Conservation (phyloP, 2,113 vertebrate species). For the Hippocampus barbouri region DNA sequence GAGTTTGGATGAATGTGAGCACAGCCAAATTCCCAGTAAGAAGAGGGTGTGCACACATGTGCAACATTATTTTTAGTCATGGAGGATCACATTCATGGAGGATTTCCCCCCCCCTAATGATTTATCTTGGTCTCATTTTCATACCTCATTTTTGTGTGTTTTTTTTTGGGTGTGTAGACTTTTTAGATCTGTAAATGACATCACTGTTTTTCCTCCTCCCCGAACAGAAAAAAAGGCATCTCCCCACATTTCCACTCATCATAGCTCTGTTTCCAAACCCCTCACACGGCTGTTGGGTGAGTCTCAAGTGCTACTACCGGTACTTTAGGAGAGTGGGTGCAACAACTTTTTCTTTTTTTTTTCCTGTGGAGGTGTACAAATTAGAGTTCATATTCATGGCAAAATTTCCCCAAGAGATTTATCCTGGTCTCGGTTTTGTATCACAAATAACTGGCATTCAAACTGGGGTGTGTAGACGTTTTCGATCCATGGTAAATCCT, state of each 20-base stretch:
- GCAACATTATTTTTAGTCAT: too few species aligned
- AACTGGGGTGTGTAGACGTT: not conserved
- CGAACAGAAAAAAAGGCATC: not conserved
- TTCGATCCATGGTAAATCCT: not conserved
- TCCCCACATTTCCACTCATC: not conserved
- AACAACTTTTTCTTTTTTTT: too few species aligned
- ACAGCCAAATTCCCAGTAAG: too few species aligned
- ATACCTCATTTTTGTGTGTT: not conserved
- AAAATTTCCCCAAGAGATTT: not conserved
- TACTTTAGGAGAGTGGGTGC: too few species aligned
- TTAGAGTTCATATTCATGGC: too few species aligned
- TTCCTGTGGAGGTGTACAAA: too few species aligned
- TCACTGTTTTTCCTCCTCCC: not conserved
- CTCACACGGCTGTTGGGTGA: slow-evolving; percentile 69
- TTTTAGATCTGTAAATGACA: not conserved
- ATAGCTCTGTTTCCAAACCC: not conserved
- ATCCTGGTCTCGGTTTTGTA: not conserved
- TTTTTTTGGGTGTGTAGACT: not conserved
- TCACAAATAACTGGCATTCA: not conserved
- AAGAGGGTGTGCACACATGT: too few species aligned
- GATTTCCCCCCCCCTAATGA: too few species aligned
- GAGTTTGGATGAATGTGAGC: too few species aligned
- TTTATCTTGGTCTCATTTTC: too few species aligned
- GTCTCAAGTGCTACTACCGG: not conserved
- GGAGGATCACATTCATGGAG: too few species aligned